Conservation (phyloP, 2,888 invertebrate genomes). For the Cartodere bifasciata region DNA sequence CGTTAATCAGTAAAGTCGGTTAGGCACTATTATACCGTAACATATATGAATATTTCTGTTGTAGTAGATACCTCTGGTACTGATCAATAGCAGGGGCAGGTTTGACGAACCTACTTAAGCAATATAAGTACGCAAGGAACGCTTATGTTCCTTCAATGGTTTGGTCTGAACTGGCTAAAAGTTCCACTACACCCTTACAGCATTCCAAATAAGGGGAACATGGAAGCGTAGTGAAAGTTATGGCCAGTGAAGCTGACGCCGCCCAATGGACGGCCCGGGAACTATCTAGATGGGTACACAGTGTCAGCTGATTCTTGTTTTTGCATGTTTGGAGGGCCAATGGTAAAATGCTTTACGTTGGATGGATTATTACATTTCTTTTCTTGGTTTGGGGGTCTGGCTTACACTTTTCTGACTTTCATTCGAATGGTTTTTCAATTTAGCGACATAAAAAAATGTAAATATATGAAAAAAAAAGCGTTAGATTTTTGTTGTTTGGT, state of each 20-base stretch:
- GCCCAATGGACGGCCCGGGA: conserved; percentile 2
- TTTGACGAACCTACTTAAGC: conserved; percentile 20
- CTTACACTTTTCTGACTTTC: conserved; percentile 9
- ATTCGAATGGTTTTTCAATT: conserved; percentile 11
- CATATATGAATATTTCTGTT: conserved; percentile 19
- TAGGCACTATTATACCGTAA: conserved; percentile 30
- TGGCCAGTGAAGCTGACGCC: no score
- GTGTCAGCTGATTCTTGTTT: no score
- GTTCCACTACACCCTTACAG: no score
- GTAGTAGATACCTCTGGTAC: conserved; percentile 17
- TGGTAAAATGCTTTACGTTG: conserved; percentile 11
- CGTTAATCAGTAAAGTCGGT: conserved; percentile 19
- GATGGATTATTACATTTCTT: conserved; percentile 12
- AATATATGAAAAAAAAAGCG: no score
- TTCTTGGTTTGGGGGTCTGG: conserved; percentile 17
- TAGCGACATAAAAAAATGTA: conserved; percentile 13
- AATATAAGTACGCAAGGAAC: conserved; percentile 7
- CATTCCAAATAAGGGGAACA: no score
- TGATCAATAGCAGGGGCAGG: conserved; percentile 16
- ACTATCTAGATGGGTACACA: no score
- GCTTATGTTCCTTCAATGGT: conserved; percentile 8
- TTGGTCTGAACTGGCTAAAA: conserved; percentile 9
- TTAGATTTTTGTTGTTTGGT: conserved; percentile 25
- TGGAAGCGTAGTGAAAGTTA: no score
- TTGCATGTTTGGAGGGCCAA: conserved; percentile 12